Evolutionary conservation across 2,113 vertebrate species (phyloP), one percentile per base, ranked within the genome.

Genomic region (Eurystomus gularis): DNA sequence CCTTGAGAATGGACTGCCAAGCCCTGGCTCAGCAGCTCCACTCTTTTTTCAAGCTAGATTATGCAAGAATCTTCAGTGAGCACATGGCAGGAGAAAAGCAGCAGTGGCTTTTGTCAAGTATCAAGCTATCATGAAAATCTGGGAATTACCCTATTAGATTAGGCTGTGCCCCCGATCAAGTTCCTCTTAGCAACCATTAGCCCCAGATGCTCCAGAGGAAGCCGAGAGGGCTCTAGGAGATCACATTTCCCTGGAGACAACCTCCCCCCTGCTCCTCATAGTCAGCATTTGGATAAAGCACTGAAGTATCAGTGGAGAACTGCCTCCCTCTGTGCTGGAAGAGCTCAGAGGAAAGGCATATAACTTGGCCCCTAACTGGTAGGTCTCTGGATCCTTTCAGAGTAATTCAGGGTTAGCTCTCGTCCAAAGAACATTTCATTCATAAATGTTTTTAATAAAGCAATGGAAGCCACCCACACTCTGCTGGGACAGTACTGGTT

Each of bases 121-220:
- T 61, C 80, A 82, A 82, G 57, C 72, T 88, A 94, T 83, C 86
- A 29, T 4, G 60, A 88, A 73, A 94, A 94, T 88, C 80, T 84
- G 83, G 55, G 48, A 95, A 95, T 94, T 91, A 92, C 60, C 88
- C 84, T 91, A 92, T 86, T 73, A 92, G 64, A 94, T 95, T 90
- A 94, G 72, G 39, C 80, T 94, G 10, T 73, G 81, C 35, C 71
- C 68, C 69, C 94, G 95, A 70, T 94, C 83, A 75, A 82, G 52
- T 89, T 94, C 77, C 81, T 76, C 52, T 84, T 68, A 61, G 73
- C 35, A 87, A 39, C 68, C 86, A 93, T 89, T 81, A 96, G 84
- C 81, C 88, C 84, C 93, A 95, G 91, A 93, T 92, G 81, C 69
- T 87, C 68, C 83, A 76, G 83, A 68, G 72, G 80, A 83, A 54